These are phyloP conservation scores for Semibalanus balanoides DNA, from an alignment of 1,140 invertebrate species.

Conservation along the genomic window DNA sequence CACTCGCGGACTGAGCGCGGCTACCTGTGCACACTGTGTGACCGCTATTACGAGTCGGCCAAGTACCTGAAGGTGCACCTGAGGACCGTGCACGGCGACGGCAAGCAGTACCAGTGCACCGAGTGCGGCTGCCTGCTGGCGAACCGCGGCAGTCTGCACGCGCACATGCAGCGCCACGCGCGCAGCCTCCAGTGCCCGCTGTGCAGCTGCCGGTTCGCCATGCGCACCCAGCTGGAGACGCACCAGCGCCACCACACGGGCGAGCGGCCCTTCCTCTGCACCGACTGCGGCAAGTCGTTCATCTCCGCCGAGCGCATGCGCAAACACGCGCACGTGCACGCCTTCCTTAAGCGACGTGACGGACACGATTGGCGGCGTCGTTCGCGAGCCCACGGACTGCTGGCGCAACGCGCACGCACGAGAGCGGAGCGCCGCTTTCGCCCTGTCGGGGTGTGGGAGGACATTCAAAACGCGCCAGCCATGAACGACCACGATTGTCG, in stretches of 20 bases:
- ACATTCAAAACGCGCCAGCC: constrained; percentile 39
- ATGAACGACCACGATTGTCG: constrained; percentile 3
- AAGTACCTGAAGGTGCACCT: neutral
- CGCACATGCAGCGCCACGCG: neutral
- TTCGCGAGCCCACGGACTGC: constrained; percentile 15
- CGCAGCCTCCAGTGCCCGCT: constrained; percentile 23
- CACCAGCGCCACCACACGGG: constrained; percentile 21
- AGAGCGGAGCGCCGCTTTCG: constrained; percentile 22
- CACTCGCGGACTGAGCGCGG: neutral
- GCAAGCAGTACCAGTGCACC: constrained; percentile 15
- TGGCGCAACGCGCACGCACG: constrained; percentile 20
- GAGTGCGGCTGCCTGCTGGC: constrained; percentile 14
- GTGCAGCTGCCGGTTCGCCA: constrained; percentile 27
- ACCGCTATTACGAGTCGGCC: neutral
- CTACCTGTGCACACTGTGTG: neutral
- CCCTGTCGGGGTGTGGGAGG: constrained; percentile 27
- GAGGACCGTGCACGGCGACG: constrained; percentile 13
- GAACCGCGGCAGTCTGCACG: neutral
- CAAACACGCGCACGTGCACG: neutral
- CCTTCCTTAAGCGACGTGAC: neutral
- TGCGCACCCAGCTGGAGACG: constrained; percentile 20
- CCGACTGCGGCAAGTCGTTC: constrained; percentile 19
- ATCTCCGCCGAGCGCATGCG: neutral
- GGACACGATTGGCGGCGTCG: constrained; percentile 11
- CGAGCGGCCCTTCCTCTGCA: constrained; percentile 19